These are phyloP conservation scores for Plagodis pulveraria DNA, from an alignment of 2,888 invertebrate genomes.

Conservation along the genomic window DNA sequence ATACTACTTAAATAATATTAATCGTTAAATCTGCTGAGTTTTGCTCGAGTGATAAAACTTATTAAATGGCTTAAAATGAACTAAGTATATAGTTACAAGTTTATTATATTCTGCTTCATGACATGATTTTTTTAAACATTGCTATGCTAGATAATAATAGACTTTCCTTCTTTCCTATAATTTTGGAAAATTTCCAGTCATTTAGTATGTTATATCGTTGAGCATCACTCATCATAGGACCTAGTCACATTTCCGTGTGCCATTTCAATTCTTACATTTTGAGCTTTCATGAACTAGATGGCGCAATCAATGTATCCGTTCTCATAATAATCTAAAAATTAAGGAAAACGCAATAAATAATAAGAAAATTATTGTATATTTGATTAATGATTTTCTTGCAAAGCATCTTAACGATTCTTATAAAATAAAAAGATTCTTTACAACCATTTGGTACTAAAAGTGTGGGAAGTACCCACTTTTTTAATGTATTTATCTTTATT, in stretches of 20 bases:
- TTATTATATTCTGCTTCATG: too few relatives aligned
- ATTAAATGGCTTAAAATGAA: background rate
- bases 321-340: conserved; percentile 10
- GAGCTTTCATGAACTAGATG: conserved; percentile 30
- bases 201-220: conserved; percentile 10
- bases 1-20: conserved; percentile 28
- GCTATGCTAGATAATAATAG: background rate
- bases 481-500: conserved; percentile 25
- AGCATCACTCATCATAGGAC: conserved; percentile 16
- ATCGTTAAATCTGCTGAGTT: conserved; percentile 21
- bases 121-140: too few relatives aligned
- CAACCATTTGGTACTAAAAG: conserved; percentile 47
- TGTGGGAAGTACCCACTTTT: conserved; percentile 34
- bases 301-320: conserved; percentile 21
- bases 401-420: background rate
- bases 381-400: background rate
- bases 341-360: conserved; percentile 2
- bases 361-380: background rate
- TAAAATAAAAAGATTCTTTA: conserved; percentile 2
- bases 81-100: too few relatives aligned
- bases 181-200: background rate
- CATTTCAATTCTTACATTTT: conserved; percentile 45
- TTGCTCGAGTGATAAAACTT: conserved; percentile 7
- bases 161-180: background rate
- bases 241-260: conserved; percentile 66